Percentiles rank a stretch among this genome's conserved stretches.
These are phyloP conservation scores for Baronia brevicornis DNA, from an alignment of 2,888 invertebrate species.

Conservation along the genomic window DNA sequence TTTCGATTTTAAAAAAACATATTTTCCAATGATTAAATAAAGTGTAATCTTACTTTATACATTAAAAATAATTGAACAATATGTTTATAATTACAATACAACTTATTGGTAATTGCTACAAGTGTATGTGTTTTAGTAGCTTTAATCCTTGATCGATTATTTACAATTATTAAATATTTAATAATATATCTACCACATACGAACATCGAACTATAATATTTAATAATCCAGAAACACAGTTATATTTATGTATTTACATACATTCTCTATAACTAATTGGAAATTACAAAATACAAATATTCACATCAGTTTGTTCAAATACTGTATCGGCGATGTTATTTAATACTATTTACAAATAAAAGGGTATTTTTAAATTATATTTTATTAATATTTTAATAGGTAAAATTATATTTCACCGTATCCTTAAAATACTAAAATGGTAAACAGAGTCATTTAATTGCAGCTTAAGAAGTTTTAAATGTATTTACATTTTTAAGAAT, in stretches of 20 bases:
- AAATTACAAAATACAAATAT: conserved; percentile 33
- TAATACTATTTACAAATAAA: conserved; percentile 29
- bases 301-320: conserved; percentile 60
- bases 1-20: too few species aligned
- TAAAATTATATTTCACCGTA: conserved; percentile 17
- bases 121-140: too few species aligned
- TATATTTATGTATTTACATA: conserved; percentile 11
- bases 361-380: too few species aligned
- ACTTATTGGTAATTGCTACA: too few species aligned
- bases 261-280: conserved; percentile 12
- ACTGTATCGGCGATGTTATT: conserved; percentile 42
- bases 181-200: conserved; percentile 27
- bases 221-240: conserved; percentile 13
- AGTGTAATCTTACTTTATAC: too few species aligned
- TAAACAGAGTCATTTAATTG: conserved; percentile 20
- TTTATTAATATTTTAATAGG: conserved; percentile 17
- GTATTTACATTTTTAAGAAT: conserved; percentile 11
- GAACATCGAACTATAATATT: conserved; percentile 32
- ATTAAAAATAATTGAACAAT: too few species aligned
- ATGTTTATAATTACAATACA: too few species aligned
- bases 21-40: too few species aligned
- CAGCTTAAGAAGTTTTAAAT: conserved; percentile 6
- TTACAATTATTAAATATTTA: too few species aligned
- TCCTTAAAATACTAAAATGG: not conserved
- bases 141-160: too few species aligned